A percentile compares a stretch with the other conserved stretches of the same genome.
Conservation (phyloP, 2,113 vertebrate genomes). For the Oxygymnocypris stewartii region DNA sequence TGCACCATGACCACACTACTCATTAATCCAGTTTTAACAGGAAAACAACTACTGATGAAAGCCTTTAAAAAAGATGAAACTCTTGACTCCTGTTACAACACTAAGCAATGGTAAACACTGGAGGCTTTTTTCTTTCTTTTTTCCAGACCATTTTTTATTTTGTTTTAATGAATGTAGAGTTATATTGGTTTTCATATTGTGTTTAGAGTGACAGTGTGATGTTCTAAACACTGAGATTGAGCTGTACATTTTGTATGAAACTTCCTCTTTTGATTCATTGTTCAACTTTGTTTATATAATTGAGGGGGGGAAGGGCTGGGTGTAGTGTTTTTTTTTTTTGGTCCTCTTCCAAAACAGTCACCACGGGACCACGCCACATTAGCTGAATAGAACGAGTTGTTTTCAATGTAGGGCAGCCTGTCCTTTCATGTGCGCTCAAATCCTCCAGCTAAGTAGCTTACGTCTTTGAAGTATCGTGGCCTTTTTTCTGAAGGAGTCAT, state of each 20-base stretch:
- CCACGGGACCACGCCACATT: slow-evolving; percentile 20
- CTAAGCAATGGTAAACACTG: slow-evolving; percentile 79
- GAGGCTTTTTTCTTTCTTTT: slow-evolving; percentile 65
- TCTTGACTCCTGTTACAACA: slow-evolving; percentile 70
- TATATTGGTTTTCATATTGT: slow-evolving; percentile 62
- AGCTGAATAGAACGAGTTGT: slow-evolving; percentile 1
- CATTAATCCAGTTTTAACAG: slow-evolving; percentile 54
- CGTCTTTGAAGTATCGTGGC: neutral
- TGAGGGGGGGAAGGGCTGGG: neutral
- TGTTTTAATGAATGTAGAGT: slow-evolving; percentile 65
- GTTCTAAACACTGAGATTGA: slow-evolving; percentile 68
- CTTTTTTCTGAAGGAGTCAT: slow-evolving; percentile 29
- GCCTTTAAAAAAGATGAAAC: slow-evolving; percentile 53
- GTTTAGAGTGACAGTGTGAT: slow-evolving; percentile 62
- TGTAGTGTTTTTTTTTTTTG: slow-evolving; percentile 20
- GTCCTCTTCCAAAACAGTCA: slow-evolving; percentile 25
- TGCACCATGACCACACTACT: slow-evolving; percentile 50
- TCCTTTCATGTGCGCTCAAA: neutral
- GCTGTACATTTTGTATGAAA: slow-evolving; percentile 58
- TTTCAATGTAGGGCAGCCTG: neutral
- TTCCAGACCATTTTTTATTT: slow-evolving; percentile 55
- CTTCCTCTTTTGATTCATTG: slow-evolving; percentile 16
- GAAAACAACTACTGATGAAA: slow-evolving; percentile 75
- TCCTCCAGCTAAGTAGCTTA: slow-evolving; percentile 18
- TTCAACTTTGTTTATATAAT: slow-evolving; percentile 12